Base-by-base conservation (phyloP, 1,140 invertebrate species). In the Drosophila mayri region DNA sequence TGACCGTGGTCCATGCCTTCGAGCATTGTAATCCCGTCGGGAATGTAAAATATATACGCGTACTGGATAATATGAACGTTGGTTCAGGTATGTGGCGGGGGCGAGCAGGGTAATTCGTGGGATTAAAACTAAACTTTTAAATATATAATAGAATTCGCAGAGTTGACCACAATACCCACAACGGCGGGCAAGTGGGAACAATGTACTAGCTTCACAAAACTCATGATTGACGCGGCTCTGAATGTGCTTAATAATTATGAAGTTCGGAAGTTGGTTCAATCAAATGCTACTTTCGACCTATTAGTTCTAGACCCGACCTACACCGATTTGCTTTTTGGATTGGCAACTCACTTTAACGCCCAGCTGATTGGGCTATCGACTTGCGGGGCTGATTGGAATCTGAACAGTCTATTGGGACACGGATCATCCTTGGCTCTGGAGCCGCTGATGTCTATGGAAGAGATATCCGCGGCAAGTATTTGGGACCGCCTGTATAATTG, bases 311-410 rank as follows among this genome's bases (percentile, higher is more conserved):
- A 88, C 14, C 63, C 85, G 0, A 25, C 54, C 0, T 40, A 57
- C 11, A 73, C 54, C 6, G 85, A 88, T 52, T 35, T 54, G 1
- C 66, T 81, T 1, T 90, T n/a, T 22, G 85, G 85, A 2, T 0
- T 88, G 28, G 85, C 74, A 0, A 46, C 22, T 3, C 85, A 84
- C 22, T 88, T 88, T 14, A 77, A 88, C 28, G 84, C 84, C 0
- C n/a, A 44, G 0, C 14, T 84, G 3, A 35, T 88, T 2, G 84
- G 84, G 9, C 20, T 88, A 1, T 46, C 63, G 10, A 83, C 80
- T 1, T 81, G 72, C 14, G 84, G 60, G 0, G 41, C 79, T 0
- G 84, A 88, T 38, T 88, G 84, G 84, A 81, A 77, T 20, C 2
- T 81, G 1, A 72, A 83, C 41, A 40, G 16, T 0, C 38, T 88